Evolutionary conservation across 2,888 invertebrate genomes (phyloP).

Genomic region (Gymnoscelis rufifasciata): DNA sequence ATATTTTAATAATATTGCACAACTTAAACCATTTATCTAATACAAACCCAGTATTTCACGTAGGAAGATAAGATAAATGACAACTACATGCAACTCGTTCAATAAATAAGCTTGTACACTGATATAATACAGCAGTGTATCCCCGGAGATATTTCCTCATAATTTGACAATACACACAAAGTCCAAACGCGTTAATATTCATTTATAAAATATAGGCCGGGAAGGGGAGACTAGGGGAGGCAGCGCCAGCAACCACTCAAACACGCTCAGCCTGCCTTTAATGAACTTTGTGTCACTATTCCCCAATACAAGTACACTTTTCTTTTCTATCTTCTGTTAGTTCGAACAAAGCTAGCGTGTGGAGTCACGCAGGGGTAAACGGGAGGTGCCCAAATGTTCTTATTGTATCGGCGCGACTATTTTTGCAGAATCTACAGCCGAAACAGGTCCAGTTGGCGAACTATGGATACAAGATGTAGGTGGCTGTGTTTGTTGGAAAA

Average conservation of each 20-base stretch:
- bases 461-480: background rate
- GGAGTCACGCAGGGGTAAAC: constrained; percentile 64
- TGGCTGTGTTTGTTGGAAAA: background rate
- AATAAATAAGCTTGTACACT: too few species aligned
- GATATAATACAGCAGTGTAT: too few species aligned
- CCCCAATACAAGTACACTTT: constrained; percentile 74
- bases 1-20: too few species aligned
- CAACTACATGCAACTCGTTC: too few species aligned
- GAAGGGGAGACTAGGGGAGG: constrained; percentile 43
- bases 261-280: constrained; percentile 74
- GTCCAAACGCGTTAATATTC: constrained; percentile 46
- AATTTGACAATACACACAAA: constrained; percentile 19
- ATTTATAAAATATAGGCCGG: constrained; percentile 64
- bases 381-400: constrained; percentile 51
- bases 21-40: too few species aligned
- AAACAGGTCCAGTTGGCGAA: constrained; percentile 27
- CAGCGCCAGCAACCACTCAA: constrained; percentile 62
- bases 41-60: too few species aligned
- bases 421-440: constrained; percentile 57
- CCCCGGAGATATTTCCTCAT: constrained; percentile 6
- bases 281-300: constrained; percentile 76
- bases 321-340: constrained; percentile 71
- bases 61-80: too few species aligned
- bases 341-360: constrained; percentile 62
- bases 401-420: constrained; percentile 53